These are phyloP conservation scores for Tupiocoris notatus DNA, from an alignment of 2,888 invertebrate genomes.

Conservation along the genomic window DNA sequence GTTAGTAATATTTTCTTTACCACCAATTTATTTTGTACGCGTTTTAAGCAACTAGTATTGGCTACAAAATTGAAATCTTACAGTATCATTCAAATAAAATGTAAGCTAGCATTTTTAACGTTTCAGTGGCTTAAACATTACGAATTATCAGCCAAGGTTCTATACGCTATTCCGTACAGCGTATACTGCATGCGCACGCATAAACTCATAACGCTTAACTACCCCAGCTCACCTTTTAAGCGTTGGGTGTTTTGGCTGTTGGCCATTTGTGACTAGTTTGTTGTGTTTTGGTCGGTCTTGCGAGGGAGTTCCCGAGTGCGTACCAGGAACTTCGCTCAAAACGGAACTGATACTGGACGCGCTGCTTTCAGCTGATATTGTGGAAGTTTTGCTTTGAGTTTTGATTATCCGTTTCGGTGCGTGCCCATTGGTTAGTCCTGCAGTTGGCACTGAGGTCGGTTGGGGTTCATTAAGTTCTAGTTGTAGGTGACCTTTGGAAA, in stretches of 20 bases:
- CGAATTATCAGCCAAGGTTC: too few species aligned
- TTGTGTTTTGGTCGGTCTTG: constrained; percentile 64
- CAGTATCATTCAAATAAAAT: too few species aligned
- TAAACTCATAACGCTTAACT: too few species aligned
- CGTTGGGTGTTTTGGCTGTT: constrained; percentile 67
- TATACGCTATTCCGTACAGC: too few species aligned
- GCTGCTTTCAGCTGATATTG: constrained; percentile 65
- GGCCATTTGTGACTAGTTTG: constrained; percentile 66
- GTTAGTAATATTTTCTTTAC: too few species aligned
- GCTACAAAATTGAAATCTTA: too few species aligned
- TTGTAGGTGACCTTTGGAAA: constrained; percentile 57
- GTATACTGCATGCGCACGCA: too few species aligned
- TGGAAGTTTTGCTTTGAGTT: constrained; percentile 50
- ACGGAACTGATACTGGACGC: constrained; percentile 64
- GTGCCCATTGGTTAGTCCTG: constrained; percentile 53
- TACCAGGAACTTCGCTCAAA: constrained; percentile 60
- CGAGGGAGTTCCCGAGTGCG: constrained; percentile 57
- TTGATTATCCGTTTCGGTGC: constrained; percentile 51
- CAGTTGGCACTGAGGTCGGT: constrained; percentile 4
- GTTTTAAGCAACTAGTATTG: too few species aligned
- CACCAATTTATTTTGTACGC: too few species aligned
- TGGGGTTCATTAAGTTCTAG: constrained; percentile 55
- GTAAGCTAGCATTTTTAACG: too few species aligned
- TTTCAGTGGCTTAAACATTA: too few species aligned
- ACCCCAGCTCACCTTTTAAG: constrained; percentile 77